Evolutionary conservation across 1,140 invertebrate species (phyloP), one percentile per base, ranked within the genome.

Genomic region (Listronotus bonariensis): DNA sequence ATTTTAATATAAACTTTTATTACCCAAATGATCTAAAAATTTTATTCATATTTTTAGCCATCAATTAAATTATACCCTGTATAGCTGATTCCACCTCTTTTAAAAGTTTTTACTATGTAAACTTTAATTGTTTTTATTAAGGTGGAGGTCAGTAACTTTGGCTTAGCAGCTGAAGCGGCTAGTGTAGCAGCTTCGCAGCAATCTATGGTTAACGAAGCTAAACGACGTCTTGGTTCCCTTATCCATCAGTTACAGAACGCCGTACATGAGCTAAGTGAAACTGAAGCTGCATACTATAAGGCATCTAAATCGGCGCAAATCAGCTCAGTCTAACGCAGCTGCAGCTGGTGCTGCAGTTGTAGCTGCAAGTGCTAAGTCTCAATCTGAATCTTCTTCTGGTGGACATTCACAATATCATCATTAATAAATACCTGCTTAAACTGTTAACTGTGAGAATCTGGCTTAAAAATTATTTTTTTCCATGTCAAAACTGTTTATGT

Each of bases 281-380:
- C 72, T 26, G 68, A 73, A 65, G 34, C 56, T 17, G 48, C 67
- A 2, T 70, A 70, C 1, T 53, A 64, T 36, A 71, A 68, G 40
- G 72, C 72, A 0, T 40, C 66, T 6, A 63, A 68, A 61, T 46
- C 72, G 42, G 72, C 72, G 8, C 69, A 73, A 20, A 59, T 68
- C n/a, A 6, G 72, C 72, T 5, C 69, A 73, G 48, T 67, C 62
- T n/a, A 73, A 73, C 32, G 72, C 72, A n/a, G 72, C 72, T n/a
- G 72, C 69, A 10, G 72, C 72, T 26, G 69, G 69, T 31, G 59
- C 64, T 18, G 69, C 65, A 12, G 68, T 69, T 12, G 69, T 71
- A 3, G 69, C 70, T 38, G 55, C 72, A 12, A 71, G 68, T 20
- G 55, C 58, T 11, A 65, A 26, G 20, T 26, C 20, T 26, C 20